Conservation (phyloP, 2,888 invertebrate genomes). For the Andrena minutula region DNA sequence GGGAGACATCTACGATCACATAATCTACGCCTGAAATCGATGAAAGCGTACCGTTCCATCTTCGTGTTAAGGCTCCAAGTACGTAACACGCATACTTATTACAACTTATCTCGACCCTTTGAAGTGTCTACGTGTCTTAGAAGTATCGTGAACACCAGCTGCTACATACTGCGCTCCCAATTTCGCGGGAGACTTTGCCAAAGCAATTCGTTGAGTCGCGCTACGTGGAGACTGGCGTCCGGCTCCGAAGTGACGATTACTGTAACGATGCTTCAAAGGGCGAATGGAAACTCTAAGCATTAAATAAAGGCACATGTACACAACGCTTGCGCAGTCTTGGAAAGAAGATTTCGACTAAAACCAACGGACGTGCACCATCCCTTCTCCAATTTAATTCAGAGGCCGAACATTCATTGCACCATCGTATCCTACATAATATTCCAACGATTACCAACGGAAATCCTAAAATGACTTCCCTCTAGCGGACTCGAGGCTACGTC, state of each 20-base stretch:
- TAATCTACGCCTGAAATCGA: slow-evolving; percentile 46
- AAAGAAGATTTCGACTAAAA: slow-evolving; percentile 25
- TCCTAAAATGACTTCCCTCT: slow-evolving; percentile 73
- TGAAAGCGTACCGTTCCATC: slow-evolving; percentile 34
- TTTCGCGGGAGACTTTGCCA: not conserved
- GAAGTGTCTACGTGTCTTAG: slow-evolving; percentile 20
- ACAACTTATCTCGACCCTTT: slow-evolving; percentile 20
- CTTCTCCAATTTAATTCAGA: slow-evolving; percentile 42
- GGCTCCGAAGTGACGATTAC: not conserved
- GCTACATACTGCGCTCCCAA: not conserved
- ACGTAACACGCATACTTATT: slow-evolving; percentile 46
- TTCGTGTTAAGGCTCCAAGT: slow-evolving; percentile 46
- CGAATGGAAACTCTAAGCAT: slow-evolving; percentile 6
- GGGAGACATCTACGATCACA: slow-evolving; percentile 56
- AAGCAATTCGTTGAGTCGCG: not conserved
- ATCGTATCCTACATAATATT: slow-evolving; percentile 25
- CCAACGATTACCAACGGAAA: not conserved
- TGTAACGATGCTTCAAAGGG: slow-evolving; percentile 23
- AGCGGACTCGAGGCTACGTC: slow-evolving; percentile 35
- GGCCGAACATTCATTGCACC: slow-evolving; percentile 32
- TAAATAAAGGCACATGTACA: slow-evolving; percentile 59
- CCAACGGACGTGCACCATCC: not conserved
- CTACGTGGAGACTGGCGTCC: not conserved
- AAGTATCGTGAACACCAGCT: not conserved
- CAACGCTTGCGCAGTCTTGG: slow-evolving; percentile 49